Base-by-base conservation (phyloP, 2,888 invertebrate species). In the Glomeris marginata region DNA sequence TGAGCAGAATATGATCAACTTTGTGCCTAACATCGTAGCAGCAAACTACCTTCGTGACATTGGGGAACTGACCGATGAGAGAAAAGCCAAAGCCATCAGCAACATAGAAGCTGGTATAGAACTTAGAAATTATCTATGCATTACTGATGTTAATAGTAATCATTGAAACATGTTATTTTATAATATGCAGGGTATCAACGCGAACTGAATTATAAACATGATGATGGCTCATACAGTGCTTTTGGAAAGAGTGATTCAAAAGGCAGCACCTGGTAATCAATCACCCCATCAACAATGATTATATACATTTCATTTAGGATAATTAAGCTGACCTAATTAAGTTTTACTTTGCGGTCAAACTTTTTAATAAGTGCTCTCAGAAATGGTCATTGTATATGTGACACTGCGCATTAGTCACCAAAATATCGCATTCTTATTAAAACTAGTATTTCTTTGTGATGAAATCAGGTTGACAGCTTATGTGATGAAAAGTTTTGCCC, bases 1-100 rank as follows among this genome's bases (percentile, higher is more conserved):
- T 13, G 69, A 69, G 57, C 69, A 69, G 58, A 69, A 67, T 48
- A 67, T 69, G 67, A 51, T 69, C 15, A 66, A 64, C 45, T 63
- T 69, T 55, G 68, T 67, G 10, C 69, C 69, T 2, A 66, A 66
- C 55, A 64, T 69, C n/a, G 66, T 63, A 35, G 63, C 67, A 1
- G 57, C 63, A 10, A 58, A 66, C 34, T 69, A 69, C 51, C 58
- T 69, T 40, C 58, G 58, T n/a, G 58, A 61, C 15, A 64, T 64
- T 2, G 57, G 61, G 21, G 64, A 65, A 53, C 56, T 66, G 33
- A 62, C 61, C 0, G 54, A 57, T 2, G 62, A 61, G 8, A 59
- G 67, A 22, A 58, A 62, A 42, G 58, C 57, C 13, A 66, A 64
- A 52, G 65, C 66, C 2, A 44, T 63, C 3, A 57, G 58, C 13